Evolutionary conservation across 2,888 invertebrate genomes (phyloP).

Genomic region (Cordilura impudica): DNA sequence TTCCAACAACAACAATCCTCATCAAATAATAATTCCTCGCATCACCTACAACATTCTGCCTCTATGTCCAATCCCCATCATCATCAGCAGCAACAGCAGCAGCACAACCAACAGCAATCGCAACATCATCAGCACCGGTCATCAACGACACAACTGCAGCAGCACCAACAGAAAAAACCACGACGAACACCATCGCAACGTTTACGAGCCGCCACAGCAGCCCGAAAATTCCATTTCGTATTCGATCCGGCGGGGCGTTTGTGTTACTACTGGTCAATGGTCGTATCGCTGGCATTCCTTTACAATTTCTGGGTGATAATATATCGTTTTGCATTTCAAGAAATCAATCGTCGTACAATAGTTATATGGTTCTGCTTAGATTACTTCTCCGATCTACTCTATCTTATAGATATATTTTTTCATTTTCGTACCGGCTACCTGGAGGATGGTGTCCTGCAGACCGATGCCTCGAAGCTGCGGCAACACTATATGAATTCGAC

Average conservation of each 20-base stretch:
- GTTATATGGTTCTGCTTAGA: constrained; percentile 98
- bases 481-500: constrained; percentile 98
- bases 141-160: constrained; percentile 66
- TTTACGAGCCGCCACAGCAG: constrained; percentile 74
- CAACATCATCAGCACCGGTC: constrained; percentile 64
- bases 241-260: constrained; percentile 98
- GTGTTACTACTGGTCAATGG: constrained; percentile 98
- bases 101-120: constrained; percentile 51
- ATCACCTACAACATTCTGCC: constrained; percentile 63
- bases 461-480: constrained; percentile 94
- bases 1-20: constrained; percentile 60
- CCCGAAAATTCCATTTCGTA: constrained; percentile 92
- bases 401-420: constrained; percentile 96
- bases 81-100: constrained; percentile 69
- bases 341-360: constrained; percentile 94
- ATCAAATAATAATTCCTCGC: constrained; percentile 60
- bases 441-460: constrained; percentile 98
- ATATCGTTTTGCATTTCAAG: constrained; percentile 99
- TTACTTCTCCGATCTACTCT: constrained; percentile 97
- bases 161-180: constrained; percentile 65
- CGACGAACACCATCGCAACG: constrained; percentile 75
- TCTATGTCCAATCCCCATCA: constrained; percentile 64
- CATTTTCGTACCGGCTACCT: constrained; percentile 98
- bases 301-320: constrained; percentile 99
- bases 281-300: constrained; percentile 95